Percentiles rank a stretch among this genome's conserved stretches.
Conservation (phyloP, 1,140 invertebrate species). For the Drepana arcuata region DNA sequence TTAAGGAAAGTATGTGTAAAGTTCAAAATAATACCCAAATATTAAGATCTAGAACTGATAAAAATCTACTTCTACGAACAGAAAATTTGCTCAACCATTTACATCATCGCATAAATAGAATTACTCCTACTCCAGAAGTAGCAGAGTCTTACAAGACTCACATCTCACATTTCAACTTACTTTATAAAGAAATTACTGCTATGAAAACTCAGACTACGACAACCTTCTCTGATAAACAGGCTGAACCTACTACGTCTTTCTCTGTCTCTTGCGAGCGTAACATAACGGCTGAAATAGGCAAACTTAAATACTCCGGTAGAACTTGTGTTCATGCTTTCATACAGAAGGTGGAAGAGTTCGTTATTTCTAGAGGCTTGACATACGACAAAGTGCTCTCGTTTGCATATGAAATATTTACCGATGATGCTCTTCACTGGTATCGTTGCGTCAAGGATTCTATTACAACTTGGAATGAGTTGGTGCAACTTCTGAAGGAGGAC, state of each 20-base stretch:
- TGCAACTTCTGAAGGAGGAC: conserved; percentile 15
- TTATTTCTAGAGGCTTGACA: not conserved
- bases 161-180: not conserved
- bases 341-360: not conserved
- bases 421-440: conserved; percentile 4
- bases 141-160: not conserved
- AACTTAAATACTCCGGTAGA: not conserved
- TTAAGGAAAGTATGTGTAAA: conserved; percentile 5
- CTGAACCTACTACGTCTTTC: not conserved
- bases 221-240: not conserved
- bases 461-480: conserved; percentile 20
- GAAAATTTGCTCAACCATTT: conserved; percentile 10
- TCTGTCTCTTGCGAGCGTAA: not conserved
- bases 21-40: not conserved
- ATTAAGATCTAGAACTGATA: conserved; percentile 7
- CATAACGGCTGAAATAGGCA: not conserved
- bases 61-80: conserved; percentile 6
- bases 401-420: conserved; percentile 4
- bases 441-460: conserved; percentile 1
- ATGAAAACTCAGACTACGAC: not conserved
- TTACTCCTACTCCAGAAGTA: not conserved
- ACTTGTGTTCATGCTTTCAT: not conserved
- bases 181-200: conserved; percentile 1
- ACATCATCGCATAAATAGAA: conserved; percentile 8
- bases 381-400: not conserved